phyloP scores from a whole-genome alignment of 2,797 vertebrate genomes.

The Brachymystax lenok region DNA sequence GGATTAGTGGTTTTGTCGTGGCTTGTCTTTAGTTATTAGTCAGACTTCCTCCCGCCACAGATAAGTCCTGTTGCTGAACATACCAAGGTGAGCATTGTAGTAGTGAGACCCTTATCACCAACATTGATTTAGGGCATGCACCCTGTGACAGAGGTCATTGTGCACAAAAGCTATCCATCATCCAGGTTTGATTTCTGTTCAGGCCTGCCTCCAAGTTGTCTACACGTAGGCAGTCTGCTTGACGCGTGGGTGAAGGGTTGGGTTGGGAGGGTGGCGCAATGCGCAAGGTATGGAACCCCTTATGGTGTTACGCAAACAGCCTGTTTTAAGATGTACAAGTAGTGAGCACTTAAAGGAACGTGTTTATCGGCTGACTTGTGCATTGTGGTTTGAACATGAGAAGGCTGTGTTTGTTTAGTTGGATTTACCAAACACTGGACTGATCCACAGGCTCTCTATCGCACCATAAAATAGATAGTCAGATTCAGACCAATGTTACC shows the following conservation, averaged over 20 bases:
- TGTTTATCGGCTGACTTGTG: slow-evolving; percentile 22
- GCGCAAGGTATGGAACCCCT: slow-evolving; percentile 9
- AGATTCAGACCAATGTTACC: not conserved
- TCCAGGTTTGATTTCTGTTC: slow-evolving; percentile 73
- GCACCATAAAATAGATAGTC: not conserved
- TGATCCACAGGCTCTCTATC: slow-evolving; percentile 21
- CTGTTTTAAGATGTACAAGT: slow-evolving; percentile 11
- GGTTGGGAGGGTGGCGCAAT: slow-evolving; percentile 13
- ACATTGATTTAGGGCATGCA: slow-evolving; percentile 79
- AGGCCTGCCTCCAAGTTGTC: slow-evolving; percentile 76
- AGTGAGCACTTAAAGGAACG: slow-evolving; percentile 8
- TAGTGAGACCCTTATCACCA: slow-evolving; percentile 78
- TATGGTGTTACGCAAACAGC: not conserved
- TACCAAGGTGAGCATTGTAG: slow-evolving; percentile 78
- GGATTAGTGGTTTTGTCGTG: slow-evolving; percentile 90
- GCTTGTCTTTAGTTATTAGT: slow-evolving; percentile 94
- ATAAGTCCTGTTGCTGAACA: slow-evolving; percentile 79
- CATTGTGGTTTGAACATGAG: slow-evolving; percentile 22
- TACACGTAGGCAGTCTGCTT: slow-evolving; percentile 40
- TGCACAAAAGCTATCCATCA: slow-evolving; percentile 79
- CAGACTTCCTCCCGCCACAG: slow-evolving; percentile 85
- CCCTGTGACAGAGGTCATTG: slow-evolving; percentile 78
- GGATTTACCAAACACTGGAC: slow-evolving; percentile 13
- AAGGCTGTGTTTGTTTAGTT: slow-evolving; percentile 18
- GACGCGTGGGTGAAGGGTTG: slow-evolving; percentile 8